Conservation (phyloP, 1,140 invertebrate genomes). For the Portunus trituberculatus region DNA sequence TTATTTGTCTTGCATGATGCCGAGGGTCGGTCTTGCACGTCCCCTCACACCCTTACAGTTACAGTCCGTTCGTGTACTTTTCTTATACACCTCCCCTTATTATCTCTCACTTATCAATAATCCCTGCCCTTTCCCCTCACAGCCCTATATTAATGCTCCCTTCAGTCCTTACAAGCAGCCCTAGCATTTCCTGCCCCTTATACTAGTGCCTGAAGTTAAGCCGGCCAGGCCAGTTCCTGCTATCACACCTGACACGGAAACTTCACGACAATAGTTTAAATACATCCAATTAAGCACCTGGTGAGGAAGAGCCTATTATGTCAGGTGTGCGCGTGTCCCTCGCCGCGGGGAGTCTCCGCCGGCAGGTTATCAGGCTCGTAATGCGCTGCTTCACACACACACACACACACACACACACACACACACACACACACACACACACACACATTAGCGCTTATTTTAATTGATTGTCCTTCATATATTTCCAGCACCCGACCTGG, state of each 20-base stretch:
- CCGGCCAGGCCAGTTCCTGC: neutral
- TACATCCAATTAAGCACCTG: conserved; percentile 58
- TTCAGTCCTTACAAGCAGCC: neutral
- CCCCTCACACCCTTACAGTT: neutral
- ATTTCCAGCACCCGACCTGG: neutral
- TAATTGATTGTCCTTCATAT: neutral
- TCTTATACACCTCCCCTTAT: neutral
- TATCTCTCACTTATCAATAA: conserved; percentile 6
- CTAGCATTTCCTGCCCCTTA: neutral
- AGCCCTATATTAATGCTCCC: neutral
- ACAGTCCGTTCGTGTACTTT: too few relatives aligned
- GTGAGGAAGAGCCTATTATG: conserved; percentile 50
- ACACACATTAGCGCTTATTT: neutral
- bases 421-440: conserved; percentile 47
- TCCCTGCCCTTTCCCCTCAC: neutral
- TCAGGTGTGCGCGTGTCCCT: conserved; percentile 36
- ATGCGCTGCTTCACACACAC: neutral
- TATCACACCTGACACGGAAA: neutral
- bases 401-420: conserved; percentile 33
- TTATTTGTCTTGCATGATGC: conserved; percentile 63
- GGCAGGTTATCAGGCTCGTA: neutral
- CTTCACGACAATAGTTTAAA: conserved; percentile 37
- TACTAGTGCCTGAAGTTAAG: neutral
- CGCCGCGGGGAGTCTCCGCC: conserved; percentile 3
- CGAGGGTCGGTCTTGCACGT: neutral